Evolutionary conservation across 2,888 invertebrate genomes (phyloP).

Genomic region (Caenorhabditis wallacei): DNA sequence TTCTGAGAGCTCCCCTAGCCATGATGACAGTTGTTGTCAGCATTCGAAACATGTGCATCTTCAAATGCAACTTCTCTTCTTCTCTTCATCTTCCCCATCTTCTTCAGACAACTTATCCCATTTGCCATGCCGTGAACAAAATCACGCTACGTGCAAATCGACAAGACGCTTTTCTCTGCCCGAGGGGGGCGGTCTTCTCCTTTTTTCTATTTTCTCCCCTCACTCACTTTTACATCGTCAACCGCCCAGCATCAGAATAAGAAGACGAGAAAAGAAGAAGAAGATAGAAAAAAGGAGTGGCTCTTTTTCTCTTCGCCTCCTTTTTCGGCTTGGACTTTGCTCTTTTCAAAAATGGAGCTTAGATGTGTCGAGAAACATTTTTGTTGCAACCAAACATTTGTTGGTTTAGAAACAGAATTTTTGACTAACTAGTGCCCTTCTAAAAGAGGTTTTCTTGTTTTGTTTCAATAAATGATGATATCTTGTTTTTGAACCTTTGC

Average conservation of each 20-base stretch:
- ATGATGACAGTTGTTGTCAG: neutral
- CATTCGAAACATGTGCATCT: conserved; percentile 2
- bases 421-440: neutral
- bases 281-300: conserved; percentile 2
- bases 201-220: neutral
- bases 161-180: conserved; percentile 8
- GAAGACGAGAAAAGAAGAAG: conserved; percentile 4
- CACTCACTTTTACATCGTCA: neutral
- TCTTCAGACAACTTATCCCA: conserved; percentile 9
- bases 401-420: neutral
- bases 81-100: neutral
- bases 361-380: neutral
- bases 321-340: conserved; percentile 13
- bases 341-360: conserved; percentile 15
- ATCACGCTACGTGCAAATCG: conserved; percentile 63
- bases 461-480: neutral
- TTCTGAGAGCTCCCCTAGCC: neutral
- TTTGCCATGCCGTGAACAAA: conserved; percentile 44
- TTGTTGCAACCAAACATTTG: neutral
- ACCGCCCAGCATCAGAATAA: conserved; percentile 13
- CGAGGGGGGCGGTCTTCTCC: conserved; percentile 1
- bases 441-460: neutral
- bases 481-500: neutral
- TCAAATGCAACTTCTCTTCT: neutral
- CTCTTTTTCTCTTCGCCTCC: conserved; percentile 1